phyloP scores from a whole-genome alignment of 2,797 vertebrate species.

The Anolis apletophallus region DNA sequence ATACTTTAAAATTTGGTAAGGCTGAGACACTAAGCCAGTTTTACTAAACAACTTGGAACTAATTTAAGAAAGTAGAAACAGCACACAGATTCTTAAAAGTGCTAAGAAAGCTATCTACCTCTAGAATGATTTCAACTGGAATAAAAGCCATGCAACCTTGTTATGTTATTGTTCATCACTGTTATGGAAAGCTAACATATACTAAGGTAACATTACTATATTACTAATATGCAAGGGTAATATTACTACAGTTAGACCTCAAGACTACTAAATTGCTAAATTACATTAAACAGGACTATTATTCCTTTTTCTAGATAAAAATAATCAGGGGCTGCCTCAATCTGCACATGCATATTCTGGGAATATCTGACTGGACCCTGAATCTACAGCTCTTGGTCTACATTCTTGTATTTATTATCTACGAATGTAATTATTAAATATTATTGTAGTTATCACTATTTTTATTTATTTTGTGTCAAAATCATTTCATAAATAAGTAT shows the following conservation, averaged over 20 bases:
- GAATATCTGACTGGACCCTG: not conserved
- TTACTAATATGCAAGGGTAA: not conserved
- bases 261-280: not conserved
- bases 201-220: not conserved
- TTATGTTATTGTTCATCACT: not conserved
- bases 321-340: not conserved
- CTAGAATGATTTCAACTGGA: not conserved
- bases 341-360: not conserved
- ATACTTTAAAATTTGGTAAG: not conserved
- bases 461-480: too few relatives aligned
- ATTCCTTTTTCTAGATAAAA: not conserved
- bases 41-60: slow-evolving; percentile 28
- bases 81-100: not conserved
- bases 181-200: not conserved
- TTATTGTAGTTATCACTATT: too few relatives aligned
- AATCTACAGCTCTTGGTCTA: not conserved
- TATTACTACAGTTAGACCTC: not conserved
- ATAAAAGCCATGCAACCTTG: not conserved
- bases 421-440: too few relatives aligned
- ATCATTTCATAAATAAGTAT: too few relatives aligned
- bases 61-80: not conserved
- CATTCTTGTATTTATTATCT: not conserved
- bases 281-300: not conserved
- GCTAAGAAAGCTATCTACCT: not conserved
- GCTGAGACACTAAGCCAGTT: not conserved